Evolutionary conservation across 2,113 vertebrate genomes (phyloP), one percentile per base, ranked within the genome.

Genomic region (Sturnira hondurensis): DNA sequence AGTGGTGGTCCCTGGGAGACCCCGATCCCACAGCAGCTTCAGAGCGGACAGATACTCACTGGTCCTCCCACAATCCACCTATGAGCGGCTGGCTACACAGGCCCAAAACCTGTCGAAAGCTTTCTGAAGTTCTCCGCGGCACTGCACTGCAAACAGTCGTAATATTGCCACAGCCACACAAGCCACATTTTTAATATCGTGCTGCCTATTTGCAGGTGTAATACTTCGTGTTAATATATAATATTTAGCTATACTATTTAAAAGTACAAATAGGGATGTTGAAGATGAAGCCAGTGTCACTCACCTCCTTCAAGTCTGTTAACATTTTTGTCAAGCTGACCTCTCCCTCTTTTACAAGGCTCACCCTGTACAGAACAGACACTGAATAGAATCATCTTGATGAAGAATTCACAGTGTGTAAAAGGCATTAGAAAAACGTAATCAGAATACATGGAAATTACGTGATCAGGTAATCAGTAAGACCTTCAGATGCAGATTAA

Each of bases 401-500:
- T 96, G 68, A 92, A 85, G 36, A 94, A 96, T 93, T 71, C 78
- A 50, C n/a, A 80, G 31, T 67, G 77, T 38, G 17, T 58, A 77
- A 70, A 94, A 85, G 50, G 20, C 45, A 87, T 33, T 52, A 73
- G 70, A 80, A 87, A 92, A 81, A 86, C 0, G 0, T 74, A 47
- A 86, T 65, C 67, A 95, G 56, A 94, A 77, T 68, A n/a, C 4
- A 7, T 65, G 54, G 54, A 96, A 93, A 92, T 78, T 78, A 80
- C 74, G 22, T 54, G 12, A 89, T 76, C 47, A 86, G 31, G 54
- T 81, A 70, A 96, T 80, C 80, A 94, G 80, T 11, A 85, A 97
- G 95, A 70, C 19, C 77, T 96, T 92, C 81, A 94, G 41, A 88
- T 68, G 74, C 61, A 89, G 52, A 95, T 93, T 74, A 96, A 91